Evolutionary conservation across 2,113 vertebrate species (phyloP).

Genomic region (Baryphthengus martii): DNA sequence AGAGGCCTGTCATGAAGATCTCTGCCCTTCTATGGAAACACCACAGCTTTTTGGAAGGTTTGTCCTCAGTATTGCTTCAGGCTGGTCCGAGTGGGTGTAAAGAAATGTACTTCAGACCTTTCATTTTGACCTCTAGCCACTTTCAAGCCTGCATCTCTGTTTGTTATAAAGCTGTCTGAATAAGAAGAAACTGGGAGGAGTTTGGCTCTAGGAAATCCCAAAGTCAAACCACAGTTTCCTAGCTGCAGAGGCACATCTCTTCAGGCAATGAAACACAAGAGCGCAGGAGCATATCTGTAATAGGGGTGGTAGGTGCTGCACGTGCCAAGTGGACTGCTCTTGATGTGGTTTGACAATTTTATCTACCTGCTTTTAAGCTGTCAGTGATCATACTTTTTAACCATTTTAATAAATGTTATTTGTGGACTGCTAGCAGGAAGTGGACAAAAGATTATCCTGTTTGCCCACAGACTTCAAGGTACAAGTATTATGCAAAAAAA

Average conservation of each 20-base stretch:
- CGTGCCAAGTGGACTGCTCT: not conserved
- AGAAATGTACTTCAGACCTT: not conserved
- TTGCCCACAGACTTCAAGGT: not conserved
- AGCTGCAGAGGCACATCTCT: not conserved
- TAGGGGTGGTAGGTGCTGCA: not conserved
- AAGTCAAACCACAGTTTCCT: not conserved
- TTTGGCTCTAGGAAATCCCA: not conserved
- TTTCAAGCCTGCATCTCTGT: not conserved
- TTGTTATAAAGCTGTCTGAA: not conserved
- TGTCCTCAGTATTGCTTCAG: not conserved
- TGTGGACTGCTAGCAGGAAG: not conserved
- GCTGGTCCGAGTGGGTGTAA: not conserved
- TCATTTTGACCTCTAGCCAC: not conserved
- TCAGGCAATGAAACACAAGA: not conserved
- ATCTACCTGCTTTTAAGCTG: not conserved
- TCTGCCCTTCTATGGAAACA: not conserved
- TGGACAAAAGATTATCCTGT: not conserved
- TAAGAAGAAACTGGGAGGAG: rapidly evolving
- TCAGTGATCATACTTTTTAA: not conserved
- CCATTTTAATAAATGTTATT: not conserved
- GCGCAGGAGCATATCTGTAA: not conserved
- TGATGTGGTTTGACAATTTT: not conserved
- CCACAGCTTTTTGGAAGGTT: not conserved
- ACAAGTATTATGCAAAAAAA: not conserved
- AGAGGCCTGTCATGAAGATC: not conserved